Evolutionary conservation across 2,113 vertebrate genomes (phyloP), one percentile per base, ranked within the genome.

Genomic region (Oxyura jamaicensis): DNA sequence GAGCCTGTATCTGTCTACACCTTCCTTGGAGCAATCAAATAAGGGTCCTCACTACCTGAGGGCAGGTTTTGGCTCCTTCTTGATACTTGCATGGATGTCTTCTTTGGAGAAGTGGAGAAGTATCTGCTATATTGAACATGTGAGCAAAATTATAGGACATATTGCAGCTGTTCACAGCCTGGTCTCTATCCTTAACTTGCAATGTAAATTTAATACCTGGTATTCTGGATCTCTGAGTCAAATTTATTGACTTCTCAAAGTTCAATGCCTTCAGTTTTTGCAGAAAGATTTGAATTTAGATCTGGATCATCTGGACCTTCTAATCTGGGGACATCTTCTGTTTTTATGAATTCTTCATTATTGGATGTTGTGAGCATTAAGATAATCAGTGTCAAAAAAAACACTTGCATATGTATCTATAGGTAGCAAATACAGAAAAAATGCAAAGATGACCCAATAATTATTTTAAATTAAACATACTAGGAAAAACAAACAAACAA

Each of bases 51-150:
- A 29, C 0, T 0, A 14, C 26, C 5, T 1, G 10, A 55, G 36
- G n/a, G 22, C 10, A 17, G 3, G 4, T 4, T 12, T 39, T 35
- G 25, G 8, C 4, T 91, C 31, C 28, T 11, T 3, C 35, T 56
- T 31, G 22, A 9, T 33, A n/a, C 15, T 10, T 58, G 23, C n/a
- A 26, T 0, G 0, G 6, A n/a, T 15, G 4, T 59, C 8, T 6
- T 3, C 14, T 59, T 62, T 79, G 60, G 36, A 83, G 28, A 78
- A 72, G 31, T 79, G 60, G 36, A 74, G 28, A 78, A 72, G 31
- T 6, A 6, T 52, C 25, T 56, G 19, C 13, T 29, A 21, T 23
- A 23, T 33, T 78, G 31, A 69, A 74, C 31, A 50, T 25, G 13
- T 11, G 86, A 39, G 6, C n/a, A 46, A 86, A 33, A 6, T 35